phyloP scores from a whole-genome alignment of 92 coral and sea anemone species.

The Parazoanthus atlanticus region DNA sequence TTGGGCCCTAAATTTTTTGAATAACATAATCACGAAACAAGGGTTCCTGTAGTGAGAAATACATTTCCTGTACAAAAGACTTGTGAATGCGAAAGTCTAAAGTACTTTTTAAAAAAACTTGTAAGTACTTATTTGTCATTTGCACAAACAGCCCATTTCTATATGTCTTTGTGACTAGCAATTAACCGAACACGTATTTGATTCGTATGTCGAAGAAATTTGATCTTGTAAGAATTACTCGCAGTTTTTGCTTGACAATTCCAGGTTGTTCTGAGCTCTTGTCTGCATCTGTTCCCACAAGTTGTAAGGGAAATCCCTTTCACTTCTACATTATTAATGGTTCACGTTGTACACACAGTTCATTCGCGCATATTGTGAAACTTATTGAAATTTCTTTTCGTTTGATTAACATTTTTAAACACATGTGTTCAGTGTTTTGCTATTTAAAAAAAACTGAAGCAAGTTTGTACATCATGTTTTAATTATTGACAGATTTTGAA shows the following conservation, averaged over 20 bases:
- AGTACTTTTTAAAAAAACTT: neutral
- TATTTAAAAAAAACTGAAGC: neutral
- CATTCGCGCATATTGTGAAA: slow-evolving; percentile 18
- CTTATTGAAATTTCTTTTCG: neutral
- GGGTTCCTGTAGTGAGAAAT: neutral
- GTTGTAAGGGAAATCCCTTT: slow-evolving; percentile 10
- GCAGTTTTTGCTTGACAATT: neutral
- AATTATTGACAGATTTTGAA: slow-evolving; percentile 15
- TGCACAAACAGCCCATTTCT: slow-evolving; percentile 1
- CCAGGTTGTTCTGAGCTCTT: neutral
- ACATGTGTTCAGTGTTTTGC: neutral
- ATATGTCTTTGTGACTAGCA: neutral
- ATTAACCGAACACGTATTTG: neutral
- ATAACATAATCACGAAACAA: neutral
- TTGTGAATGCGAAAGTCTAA: too few relatives aligned
- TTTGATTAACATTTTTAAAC: neutral
- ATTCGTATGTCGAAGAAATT: neutral
- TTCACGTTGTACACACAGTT: slow-evolving; percentile 8
- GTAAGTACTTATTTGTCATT: neutral
- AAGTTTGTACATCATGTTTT: neutral
- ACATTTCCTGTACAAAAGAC: neutral
- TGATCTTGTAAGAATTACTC: neutral
- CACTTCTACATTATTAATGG: slow-evolving; percentile 25
- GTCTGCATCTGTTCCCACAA: slow-evolving; percentile 29
- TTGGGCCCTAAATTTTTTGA: neutral